Percentiles rank a stretch among this genome's conserved stretches.
Conservation (phyloP, 2,113 vertebrate species). For the Burhinus bistriatus region DNA sequence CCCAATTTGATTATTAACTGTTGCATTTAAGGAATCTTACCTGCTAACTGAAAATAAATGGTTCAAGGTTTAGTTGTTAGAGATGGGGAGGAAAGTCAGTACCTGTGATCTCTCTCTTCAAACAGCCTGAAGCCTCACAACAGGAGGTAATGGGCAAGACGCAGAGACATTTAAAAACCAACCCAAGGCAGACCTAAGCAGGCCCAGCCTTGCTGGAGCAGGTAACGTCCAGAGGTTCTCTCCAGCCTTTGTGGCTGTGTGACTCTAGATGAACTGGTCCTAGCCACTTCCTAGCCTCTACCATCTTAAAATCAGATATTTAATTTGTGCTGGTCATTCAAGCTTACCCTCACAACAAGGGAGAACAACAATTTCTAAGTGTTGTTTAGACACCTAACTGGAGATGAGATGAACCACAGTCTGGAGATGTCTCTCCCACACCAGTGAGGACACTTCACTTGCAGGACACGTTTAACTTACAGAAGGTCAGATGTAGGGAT, state of each 20-base stretch:
- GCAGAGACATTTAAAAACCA: not conserved
- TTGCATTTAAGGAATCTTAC: not conserved
- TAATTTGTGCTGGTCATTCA: not conserved
- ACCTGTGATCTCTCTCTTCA: not conserved
- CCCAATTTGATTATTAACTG: not conserved
- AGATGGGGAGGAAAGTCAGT: not conserved
- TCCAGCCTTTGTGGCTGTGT: not conserved
- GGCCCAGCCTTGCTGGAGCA: not conserved
- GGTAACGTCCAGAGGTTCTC: rapidly evolving
- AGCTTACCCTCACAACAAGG: not conserved
- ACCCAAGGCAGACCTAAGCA: not conserved
- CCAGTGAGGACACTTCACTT: not conserved
- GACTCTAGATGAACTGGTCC: not conserved
- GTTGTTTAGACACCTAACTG: not conserved
- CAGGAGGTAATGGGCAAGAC: not conserved
- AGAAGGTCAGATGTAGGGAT: not conserved
- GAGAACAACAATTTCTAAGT: not conserved
- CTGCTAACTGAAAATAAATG: not conserved
- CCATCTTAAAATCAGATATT: not conserved
- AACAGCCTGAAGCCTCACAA: not conserved
- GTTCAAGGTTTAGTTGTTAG: not conserved
- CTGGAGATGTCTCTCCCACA: not conserved
- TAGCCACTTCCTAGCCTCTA: not conserved
- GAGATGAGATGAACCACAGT: not conserved
- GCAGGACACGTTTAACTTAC: rapidly evolving